Percentiles rank a stretch among this genome's conserved stretches.
These are phyloP conservation scores for Enteromius unitaeniatus DNA, from an alignment of 2,797 vertebrate species.

Conservation along the genomic window DNA sequence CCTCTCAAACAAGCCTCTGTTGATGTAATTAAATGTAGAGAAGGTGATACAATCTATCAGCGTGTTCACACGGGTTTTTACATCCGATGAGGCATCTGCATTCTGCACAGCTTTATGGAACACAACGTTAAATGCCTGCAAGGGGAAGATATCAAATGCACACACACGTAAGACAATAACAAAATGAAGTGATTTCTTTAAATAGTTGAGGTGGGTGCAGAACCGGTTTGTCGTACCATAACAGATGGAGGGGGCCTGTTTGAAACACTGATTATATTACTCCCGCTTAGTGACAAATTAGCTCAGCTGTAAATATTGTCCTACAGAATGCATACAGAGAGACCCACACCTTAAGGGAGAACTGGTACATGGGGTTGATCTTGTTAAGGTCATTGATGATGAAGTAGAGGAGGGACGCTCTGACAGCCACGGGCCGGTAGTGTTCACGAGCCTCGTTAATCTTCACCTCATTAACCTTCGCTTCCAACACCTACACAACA, in stretches of 20 bases:
- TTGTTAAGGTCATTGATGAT: slow-evolving; percentile 87
- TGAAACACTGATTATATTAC: background rate
- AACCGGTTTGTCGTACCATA: background rate
- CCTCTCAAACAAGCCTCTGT: slow-evolving; percentile 80
- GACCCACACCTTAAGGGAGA: slow-evolving; percentile 72
- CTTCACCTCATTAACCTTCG: slow-evolving; percentile 84
- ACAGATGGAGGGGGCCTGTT: background rate
- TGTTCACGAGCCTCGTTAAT: slow-evolving; percentile 83
- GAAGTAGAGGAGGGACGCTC: slow-evolving; percentile 84
- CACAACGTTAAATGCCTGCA: slow-evolving; percentile 82
- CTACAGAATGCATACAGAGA: background rate
- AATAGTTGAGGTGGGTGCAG: background rate
- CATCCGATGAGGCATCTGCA: slow-evolving; percentile 75
- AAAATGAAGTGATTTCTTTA: background rate
- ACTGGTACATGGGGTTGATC: slow-evolving; percentile 88
- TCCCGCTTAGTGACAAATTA: background rate
- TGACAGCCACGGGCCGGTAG: slow-evolving; percentile 82
- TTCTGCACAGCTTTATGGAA: slow-evolving; percentile 82
- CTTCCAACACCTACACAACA: slow-evolving; percentile 79
- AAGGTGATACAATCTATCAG: slow-evolving; percentile 77
- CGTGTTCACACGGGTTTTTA: slow-evolving; percentile 75
- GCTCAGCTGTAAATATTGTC: slow-evolving; percentile 1
- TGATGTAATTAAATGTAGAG: slow-evolving; percentile 83
- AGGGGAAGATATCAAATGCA: background rate
- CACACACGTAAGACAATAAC: background rate